Evolutionary conservation across 2,797 vertebrate genomes (phyloP).

Genomic region (Limnodromus scolopaceus): DNA sequence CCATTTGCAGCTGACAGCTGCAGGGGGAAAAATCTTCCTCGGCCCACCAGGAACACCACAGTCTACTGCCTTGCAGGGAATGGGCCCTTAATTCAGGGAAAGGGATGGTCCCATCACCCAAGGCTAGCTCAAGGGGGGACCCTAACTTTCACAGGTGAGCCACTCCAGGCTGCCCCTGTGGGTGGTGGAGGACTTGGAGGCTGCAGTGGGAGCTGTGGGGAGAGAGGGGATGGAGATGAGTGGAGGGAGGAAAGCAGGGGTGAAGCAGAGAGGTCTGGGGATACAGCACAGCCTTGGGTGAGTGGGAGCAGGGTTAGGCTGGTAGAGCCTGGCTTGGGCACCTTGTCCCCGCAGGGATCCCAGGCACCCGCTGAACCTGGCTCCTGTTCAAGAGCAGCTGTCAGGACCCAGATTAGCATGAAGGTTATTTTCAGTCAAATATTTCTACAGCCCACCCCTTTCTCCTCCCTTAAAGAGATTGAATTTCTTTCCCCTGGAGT

Average conservation of each 20-base stretch:
- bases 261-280: neutral
- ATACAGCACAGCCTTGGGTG: accelerated
- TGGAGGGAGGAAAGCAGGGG: accelerated
- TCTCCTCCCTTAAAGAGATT: constrained; percentile 21
- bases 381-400: neutral
- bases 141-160: neutral
- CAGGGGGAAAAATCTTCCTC: neutral
- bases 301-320: neutral
- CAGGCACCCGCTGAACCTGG: neutral
- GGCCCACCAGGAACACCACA: neutral
- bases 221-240: neutral
- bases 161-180: neutral
- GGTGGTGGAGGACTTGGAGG: accelerated
- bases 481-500: constrained; percentile 21
- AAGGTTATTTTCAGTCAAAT: constrained; percentile 61
- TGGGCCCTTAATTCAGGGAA: neutral
- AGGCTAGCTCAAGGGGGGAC: too few species aligned
- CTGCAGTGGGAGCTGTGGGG: accelerated
- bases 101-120: neutral
- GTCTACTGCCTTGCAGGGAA: neutral
- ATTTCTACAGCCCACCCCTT: constrained; percentile 29
- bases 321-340: neutral
- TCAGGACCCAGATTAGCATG: constrained; percentile 42
- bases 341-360: neutral
- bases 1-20: neutral